Evolutionary conservation across 2,888 invertebrate genomes (phyloP), one percentile per base, ranked within the genome.

Genomic region (Herminia tarsipennalis): DNA sequence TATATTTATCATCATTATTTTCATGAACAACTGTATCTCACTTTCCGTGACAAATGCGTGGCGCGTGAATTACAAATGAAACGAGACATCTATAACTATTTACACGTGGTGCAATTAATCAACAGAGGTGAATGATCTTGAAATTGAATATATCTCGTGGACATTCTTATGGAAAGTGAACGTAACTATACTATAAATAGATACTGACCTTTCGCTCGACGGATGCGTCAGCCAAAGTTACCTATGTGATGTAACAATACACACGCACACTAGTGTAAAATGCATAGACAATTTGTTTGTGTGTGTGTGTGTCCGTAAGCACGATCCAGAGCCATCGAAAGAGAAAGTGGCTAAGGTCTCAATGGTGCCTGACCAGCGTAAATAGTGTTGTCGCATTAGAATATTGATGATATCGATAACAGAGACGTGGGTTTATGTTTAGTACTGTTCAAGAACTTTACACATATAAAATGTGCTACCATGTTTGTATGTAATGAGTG

Each of bases 301-400:
- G 62, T 66, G 46, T 66, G 46, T 66, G 68, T 71, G 65, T 79
- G 77, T 45, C 30, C 33, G 78, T 76, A 70, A 62, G 61, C 60
- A 71, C 71, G 73, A 73, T 66, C 71, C 66, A 63, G 64, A 61
- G 63, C 72, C 76, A 80, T 83, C 81, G 88, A 90, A 88, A 89
- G 89, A 87, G 90, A 91, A 91, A 90, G 89, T 83, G 76, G 78
- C 76, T 80, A 70, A 76, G 78, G 80, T 84, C 76, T 83, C 76
- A 59, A 70, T 78, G 74, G 72, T 77, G 72, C 65, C 65, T 78
- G 78, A 78, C 76, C 81, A 73, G 58, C 56, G 55, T 53, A 24
- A 65, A 52, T 73, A 75, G 76, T 70, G 78, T 45, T 58, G 72
- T 47, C 49, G 29, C 47, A 37, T 43, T 39, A 33, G 36, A 41